These are phyloP conservation scores for Pipa parva DNA, from an alignment of 2,113 vertebrate genomes.

Conservation along the genomic window DNA sequence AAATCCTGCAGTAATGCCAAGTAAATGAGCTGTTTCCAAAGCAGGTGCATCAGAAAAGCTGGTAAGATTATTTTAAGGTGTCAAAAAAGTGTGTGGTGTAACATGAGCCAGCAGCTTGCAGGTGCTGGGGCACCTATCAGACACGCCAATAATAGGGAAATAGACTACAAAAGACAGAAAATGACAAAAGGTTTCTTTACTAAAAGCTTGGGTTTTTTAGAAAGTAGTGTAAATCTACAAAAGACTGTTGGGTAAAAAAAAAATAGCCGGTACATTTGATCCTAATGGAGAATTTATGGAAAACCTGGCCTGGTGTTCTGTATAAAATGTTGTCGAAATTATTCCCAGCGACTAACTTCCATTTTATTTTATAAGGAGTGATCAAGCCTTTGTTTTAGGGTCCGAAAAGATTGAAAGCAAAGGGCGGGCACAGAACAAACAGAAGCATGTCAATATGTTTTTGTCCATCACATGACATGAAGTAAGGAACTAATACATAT, in stretches of 20 bases:
- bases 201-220: neutral
- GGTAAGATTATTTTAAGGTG: slow-evolving; percentile 31
- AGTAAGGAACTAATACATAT: no score
- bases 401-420: no score
- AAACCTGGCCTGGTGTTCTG: no score
- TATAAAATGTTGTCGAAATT: no score
- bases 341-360: no score
- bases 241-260: slow-evolving; percentile 4
- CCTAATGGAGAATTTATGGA: slow-evolving; percentile 3
- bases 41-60: slow-evolving; percentile 37
- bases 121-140: slow-evolving; percentile 21
- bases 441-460: no score
- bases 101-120: slow-evolving; percentile 26
- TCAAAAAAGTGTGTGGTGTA: slow-evolving; percentile 31
- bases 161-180: slow-evolving; percentile 11
- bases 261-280: slow-evolving; percentile 13
- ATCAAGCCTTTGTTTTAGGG: no score
- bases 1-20: slow-evolving; percentile 16
- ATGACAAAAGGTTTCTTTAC: neutral
- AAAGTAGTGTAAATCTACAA: slow-evolving; percentile 12
- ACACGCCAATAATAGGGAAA: slow-evolving; percentile 16
- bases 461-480: no score
- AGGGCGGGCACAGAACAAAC: no score
- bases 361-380: no score
- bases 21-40: slow-evolving; percentile 18